phyloP scores from a whole-genome alignment of 2,888 invertebrate genomes.

The Microctonus aethiopoides region DNA sequence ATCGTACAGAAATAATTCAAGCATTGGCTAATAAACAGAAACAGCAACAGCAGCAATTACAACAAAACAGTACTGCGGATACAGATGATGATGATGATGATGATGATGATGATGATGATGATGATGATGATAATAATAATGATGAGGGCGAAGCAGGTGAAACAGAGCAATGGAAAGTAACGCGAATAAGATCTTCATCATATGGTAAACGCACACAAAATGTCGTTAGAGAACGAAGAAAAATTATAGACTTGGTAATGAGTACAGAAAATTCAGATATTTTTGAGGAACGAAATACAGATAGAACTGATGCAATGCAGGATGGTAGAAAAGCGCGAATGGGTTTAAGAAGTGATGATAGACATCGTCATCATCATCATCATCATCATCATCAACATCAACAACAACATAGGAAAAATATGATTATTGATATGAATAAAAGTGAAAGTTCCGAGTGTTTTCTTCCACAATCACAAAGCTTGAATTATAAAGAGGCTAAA shows the following conservation, averaged over 20 bases:
- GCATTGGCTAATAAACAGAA: conserved; percentile 57
- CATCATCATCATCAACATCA: background rate
- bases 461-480: conserved; percentile 52
- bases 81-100: background rate
- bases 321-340: conserved; percentile 64
- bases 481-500: background rate
- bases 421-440: conserved; percentile 52
- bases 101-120: no score
- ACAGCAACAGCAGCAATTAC: background rate
- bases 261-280: conserved; percentile 55
- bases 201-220: conserved; percentile 42
- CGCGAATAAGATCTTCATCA: conserved; percentile 41
- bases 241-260: conserved; percentile 44
- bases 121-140: background rate
- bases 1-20: conserved; percentile 59
- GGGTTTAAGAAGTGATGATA: conserved; percentile 59
- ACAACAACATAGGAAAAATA: conserved; percentile 44
- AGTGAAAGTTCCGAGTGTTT: conserved; percentile 65
- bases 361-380: conserved; percentile 37
- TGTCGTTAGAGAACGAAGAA: conserved; percentile 45
- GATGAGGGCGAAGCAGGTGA: conserved; percentile 30
- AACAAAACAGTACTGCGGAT: background rate
- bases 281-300: conserved; percentile 60
- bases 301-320: conserved; percentile 54
- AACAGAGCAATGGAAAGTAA: conserved; percentile 58